These are phyloP conservation scores for Ectropis grisescens DNA, from an alignment of 1,140 invertebrate genomes.

Conservation along the genomic window DNA sequence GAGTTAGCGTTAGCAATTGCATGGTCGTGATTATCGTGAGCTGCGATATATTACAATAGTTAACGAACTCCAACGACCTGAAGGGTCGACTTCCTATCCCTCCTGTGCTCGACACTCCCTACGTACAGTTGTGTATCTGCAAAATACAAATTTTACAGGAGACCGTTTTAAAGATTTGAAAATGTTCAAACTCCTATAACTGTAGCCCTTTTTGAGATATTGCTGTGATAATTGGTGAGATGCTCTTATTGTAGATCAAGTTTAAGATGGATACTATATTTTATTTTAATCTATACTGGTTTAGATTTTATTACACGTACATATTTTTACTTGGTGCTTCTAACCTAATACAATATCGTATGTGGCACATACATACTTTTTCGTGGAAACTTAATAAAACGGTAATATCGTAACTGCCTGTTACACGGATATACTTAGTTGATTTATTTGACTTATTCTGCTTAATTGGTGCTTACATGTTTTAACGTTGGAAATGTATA, in stretches of 20 bases:
- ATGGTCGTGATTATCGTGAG: no score
- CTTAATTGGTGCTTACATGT: background rate
- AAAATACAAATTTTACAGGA: conserved; percentile 2
- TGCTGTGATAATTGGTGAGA: conserved; percentile 1
- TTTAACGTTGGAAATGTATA: background rate
- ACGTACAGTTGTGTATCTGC: conserved; percentile 1
- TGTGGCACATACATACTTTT: conserved; percentile 1
- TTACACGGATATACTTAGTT: conserved; percentile 1
- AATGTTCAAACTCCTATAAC: conserved; percentile 1
- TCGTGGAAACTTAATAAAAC: conserved; percentile 1
- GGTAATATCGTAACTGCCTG: conserved; percentile 1
- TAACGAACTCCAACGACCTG: no score
- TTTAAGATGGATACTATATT: conserved; percentile 1
- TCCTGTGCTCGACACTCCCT: conserved; percentile 1
- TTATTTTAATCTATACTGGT: conserved; percentile 1
- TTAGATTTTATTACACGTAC: conserved; percentile 1
- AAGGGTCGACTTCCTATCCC: no score
- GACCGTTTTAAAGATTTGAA: conserved; percentile 1
- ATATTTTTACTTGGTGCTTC: background rate
- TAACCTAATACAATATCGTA: conserved; percentile 1
- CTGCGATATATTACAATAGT: no score
- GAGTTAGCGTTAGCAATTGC: no score
- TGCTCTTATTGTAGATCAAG: conserved; percentile 1
- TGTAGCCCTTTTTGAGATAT: conserved; percentile 1
- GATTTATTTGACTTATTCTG: background rate